phyloP scores from a whole-genome alignment of 2,797 vertebrate species.

The Lerista edwardsae region DNA sequence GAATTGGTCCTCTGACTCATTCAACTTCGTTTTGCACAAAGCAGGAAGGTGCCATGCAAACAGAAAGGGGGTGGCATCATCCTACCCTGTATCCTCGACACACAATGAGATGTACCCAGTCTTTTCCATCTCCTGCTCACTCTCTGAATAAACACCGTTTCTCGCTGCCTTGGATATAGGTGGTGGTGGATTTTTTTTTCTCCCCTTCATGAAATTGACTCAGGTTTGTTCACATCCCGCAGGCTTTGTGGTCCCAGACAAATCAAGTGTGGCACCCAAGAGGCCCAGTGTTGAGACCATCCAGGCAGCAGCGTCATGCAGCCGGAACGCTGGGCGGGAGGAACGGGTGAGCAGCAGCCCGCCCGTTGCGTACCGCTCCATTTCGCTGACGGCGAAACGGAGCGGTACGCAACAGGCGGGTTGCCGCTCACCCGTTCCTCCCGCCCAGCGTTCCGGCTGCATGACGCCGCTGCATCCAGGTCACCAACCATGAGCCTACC shows the following conservation, averaged over 20 bases:
- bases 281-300: background rate
- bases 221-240: background rate
- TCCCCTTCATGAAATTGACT: background rate
- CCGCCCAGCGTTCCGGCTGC: no score
- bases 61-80: background rate
- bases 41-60: background rate
- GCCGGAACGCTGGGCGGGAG: no score
- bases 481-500: no score
- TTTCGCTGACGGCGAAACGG: no score
- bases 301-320: no score
- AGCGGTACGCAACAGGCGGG: no score
- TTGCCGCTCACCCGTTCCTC: no score
- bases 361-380: no score
- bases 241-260: background rate
- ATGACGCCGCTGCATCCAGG: no score
- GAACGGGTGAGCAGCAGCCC: no score
- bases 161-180: background rate
- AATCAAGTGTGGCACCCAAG: background rate
- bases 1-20: background rate
- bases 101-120: background rate
- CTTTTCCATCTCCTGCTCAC: background rate
- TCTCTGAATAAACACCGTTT: slow-evolving; percentile 36
- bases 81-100: background rate
- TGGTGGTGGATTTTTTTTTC: background rate
- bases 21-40: background rate